A percentile compares a stretch with the other conserved stretches of the same genome.
Conservation (phyloP, 2,113 vertebrate genomes). For the Lates calcarifer region DNA sequence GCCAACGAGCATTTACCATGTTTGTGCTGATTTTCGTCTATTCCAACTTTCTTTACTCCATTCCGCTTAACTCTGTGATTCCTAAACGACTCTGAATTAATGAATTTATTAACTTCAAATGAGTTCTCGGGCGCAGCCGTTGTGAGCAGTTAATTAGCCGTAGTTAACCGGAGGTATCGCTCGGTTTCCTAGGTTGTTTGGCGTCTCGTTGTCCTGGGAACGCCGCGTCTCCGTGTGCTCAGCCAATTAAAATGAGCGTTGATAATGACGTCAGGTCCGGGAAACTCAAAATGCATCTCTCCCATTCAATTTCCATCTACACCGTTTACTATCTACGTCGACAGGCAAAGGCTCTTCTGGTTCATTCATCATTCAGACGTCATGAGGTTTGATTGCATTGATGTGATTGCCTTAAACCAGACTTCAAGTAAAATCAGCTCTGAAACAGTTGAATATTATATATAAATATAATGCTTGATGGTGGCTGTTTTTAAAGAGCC, state of each 20-base stretch:
- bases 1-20: conserved; percentile 51
- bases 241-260: conserved; percentile 34
- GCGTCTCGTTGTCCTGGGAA: conserved; percentile 69
- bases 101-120: fast-evolving
- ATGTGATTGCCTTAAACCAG: no score
- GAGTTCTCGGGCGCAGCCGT: fast-evolving
- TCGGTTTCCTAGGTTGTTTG: conserved; percentile 17
- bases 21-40: background rate
- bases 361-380: no score
- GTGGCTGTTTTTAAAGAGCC: no score
- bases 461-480: no score
- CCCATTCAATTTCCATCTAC: no score
- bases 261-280: conserved; percentile 45
- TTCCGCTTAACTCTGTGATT: background rate
- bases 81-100: background rate
- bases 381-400: no score
- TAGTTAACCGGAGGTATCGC: background rate
- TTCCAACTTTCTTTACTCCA: background rate
- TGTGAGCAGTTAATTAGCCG: background rate
- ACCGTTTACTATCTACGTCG: no score
- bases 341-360: no score
- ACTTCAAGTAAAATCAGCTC: no score
- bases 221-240: background rate
- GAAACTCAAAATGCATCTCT: background rate
- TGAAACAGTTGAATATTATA: no score